Conservation (phyloP, 1,140 invertebrate genomes). For the Acromyrmex charruanus region DNA sequence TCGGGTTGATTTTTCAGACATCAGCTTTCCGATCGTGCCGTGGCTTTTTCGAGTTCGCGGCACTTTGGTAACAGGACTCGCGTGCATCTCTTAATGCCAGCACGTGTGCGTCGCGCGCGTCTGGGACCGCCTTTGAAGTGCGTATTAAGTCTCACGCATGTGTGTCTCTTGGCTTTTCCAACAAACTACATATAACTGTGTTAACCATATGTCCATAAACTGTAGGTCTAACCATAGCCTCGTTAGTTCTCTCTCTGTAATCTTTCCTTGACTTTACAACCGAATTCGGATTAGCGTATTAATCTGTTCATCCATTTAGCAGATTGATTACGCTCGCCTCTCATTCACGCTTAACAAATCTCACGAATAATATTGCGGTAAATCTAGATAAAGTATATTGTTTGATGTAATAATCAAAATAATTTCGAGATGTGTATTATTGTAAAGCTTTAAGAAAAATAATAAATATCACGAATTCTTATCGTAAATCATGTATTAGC, state of each 20-base stretch:
- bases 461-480: neutral
- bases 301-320: conserved; percentile 66
- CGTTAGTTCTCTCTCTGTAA: conserved; percentile 74
- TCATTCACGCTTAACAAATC: neutral
- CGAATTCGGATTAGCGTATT: conserved; percentile 50
- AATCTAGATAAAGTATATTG: neutral
- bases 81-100: conserved; percentile 69
- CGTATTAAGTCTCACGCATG: conserved; percentile 53
- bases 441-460: neutral
- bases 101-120: conserved; percentile 61
- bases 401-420: neutral
- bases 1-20: conserved; percentile 52
- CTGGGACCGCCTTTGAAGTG: conserved; percentile 48
- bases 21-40: neutral
- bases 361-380: neutral
- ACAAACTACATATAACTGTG: conserved; percentile 61
- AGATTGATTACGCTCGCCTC: conserved; percentile 32
- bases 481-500: neutral
- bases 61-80: conserved; percentile 85
- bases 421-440: neutral
- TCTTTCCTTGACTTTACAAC: conserved; percentile 38
- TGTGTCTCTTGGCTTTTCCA: conserved; percentile 60
- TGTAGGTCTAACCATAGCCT: conserved; percentile 64
- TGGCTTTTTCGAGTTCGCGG: conserved; percentile 76
- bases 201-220: conserved; percentile 77